A percentile compares a stretch with the other conserved stretches of the same genome.
These are phyloP conservation scores for Micrasema minimum DNA, from an alignment of 1,140 invertebrate genomes.

Conservation along the genomic window DNA sequence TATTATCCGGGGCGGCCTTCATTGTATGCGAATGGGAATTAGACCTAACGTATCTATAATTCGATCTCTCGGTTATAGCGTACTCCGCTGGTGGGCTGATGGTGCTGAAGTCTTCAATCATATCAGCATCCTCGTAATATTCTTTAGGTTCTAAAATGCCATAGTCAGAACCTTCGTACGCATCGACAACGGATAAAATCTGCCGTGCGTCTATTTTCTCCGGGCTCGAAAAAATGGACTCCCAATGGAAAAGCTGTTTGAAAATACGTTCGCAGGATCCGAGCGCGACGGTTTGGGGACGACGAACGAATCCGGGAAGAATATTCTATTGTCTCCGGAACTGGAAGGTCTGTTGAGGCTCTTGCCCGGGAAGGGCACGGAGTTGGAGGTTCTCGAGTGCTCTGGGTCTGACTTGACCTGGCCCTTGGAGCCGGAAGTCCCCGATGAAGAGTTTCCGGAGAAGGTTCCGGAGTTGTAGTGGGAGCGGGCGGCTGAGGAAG, in stretches of 20 bases:
- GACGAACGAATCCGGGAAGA: slow-evolving; percentile 64
- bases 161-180: slow-evolving; percentile 46
- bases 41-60: slow-evolving; percentile 62
- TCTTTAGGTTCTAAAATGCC: slow-evolving; percentile 44
- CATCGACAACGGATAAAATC: slow-evolving; percentile 49
- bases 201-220: slow-evolving; percentile 49
- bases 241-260: slow-evolving; percentile 49
- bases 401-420: slow-evolving; percentile 58
- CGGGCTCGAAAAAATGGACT: slow-evolving; percentile 52
- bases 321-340: slow-evolving; percentile 62
- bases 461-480: slow-evolving; percentile 59
- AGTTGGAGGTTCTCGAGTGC: slow-evolving; percentile 42
- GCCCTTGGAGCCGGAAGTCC: slow-evolving; percentile 62
- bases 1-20: slow-evolving; percentile 59
- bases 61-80: slow-evolving; percentile 60
- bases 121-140: slow-evolving; percentile 48
- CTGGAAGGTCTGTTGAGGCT: slow-evolving; percentile 57
- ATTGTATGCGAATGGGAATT: slow-evolving; percentile 76
- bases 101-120: slow-evolving; percentile 66
- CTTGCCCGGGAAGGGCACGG: slow-evolving; percentile 17
- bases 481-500: slow-evolving; percentile 34
- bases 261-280: slow-evolving; percentile 51
- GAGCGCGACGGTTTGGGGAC: slow-evolving; percentile 60
- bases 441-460: slow-evolving; percentile 64
- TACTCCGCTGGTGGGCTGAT: slow-evolving; percentile 76